phyloP scores from a whole-genome alignment of 1,140 invertebrate species.

The Probaryconus sp. region DNA sequence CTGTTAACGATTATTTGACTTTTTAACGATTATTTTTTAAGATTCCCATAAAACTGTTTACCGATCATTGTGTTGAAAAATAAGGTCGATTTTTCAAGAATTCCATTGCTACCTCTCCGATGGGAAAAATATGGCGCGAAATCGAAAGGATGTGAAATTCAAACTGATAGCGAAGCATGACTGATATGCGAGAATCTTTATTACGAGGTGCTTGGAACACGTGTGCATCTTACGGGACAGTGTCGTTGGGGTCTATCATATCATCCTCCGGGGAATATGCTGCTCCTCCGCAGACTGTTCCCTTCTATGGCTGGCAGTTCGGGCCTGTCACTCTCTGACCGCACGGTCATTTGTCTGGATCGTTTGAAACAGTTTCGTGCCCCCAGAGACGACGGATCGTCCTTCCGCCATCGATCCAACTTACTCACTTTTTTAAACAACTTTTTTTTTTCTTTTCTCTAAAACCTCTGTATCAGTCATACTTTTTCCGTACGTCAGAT shows the following conservation, averaged over 20 bases:
- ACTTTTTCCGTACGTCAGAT: no score
- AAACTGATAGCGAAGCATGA: constrained; percentile 45
- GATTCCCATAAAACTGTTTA: no score
- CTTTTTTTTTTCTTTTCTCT: no score
- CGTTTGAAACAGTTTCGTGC: constrained; percentile 64
- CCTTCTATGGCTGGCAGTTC: constrained; percentile 64
- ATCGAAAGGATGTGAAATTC: constrained; percentile 40
- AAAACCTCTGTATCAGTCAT: no score
- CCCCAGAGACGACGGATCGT: constrained; percentile 37
- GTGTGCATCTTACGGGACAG: constrained; percentile 29
- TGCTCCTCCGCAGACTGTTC: constrained; percentile 41
- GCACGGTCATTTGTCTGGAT: constrained; percentile 74
- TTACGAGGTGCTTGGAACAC: constrained; percentile 54
- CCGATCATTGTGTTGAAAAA: no score
- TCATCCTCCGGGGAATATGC: constrained; percentile 28
- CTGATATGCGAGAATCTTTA: constrained; percentile 63
- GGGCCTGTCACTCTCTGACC: constrained; percentile 72
- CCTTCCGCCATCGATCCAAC: constrained; percentile 24
- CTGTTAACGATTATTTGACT: no score
- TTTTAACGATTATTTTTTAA: no score
- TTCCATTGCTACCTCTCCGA: constrained; percentile 3
- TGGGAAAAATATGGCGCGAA: constrained; percentile 11
- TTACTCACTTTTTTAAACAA: no score
- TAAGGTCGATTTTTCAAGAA: constrained; percentile 15
- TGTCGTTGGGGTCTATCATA: constrained; percentile 40